phyloP scores from a whole-genome alignment of 2,888 invertebrate genomes.

The Limnephilus lunatus region DNA sequence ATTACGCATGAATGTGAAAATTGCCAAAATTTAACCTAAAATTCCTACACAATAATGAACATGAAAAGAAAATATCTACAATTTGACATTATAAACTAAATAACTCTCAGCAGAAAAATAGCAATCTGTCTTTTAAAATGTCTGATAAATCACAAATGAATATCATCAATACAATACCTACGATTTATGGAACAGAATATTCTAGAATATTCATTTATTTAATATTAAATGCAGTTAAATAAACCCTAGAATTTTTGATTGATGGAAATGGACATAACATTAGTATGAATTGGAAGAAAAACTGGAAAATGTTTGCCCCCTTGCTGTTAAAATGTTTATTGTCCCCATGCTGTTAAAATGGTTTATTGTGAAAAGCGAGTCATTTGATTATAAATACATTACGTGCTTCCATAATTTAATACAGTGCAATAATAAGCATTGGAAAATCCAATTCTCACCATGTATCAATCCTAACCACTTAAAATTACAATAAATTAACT shows the following conservation, averaged over 20 bases:
- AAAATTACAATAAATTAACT: conserved; percentile 11
- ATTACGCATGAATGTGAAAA: conserved; percentile 17
- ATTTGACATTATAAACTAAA: conserved; percentile 56
- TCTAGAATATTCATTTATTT: neutral
- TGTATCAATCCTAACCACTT: conserved; percentile 20
- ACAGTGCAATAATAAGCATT: conserved; percentile 23
- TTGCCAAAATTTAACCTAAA: conserved; percentile 25
- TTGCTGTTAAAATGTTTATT: conserved; percentile 13
- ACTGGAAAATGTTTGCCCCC: conserved; percentile 7
- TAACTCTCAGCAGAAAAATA: conserved; percentile 60
- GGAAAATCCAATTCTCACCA: conserved; percentile 17
- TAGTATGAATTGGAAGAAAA: conserved; percentile 14
- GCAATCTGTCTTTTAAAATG: conserved; percentile 56
- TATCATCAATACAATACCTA: neutral
- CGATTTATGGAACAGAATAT: neutral
- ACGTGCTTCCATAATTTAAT: conserved; percentile 25
- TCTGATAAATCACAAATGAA: neutral
- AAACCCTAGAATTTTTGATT: neutral
- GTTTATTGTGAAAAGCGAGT: neutral
- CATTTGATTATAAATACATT: neutral
- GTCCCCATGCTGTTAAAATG: conserved; percentile 35
- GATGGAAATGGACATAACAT: neutral
- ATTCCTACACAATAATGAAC: conserved; percentile 31
- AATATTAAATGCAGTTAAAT: neutral
- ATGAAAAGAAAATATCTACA: conserved; percentile 53